Base-by-base conservation (phyloP, 2,888 invertebrate species). In the Caenorhabditis doughertyi region DNA sequence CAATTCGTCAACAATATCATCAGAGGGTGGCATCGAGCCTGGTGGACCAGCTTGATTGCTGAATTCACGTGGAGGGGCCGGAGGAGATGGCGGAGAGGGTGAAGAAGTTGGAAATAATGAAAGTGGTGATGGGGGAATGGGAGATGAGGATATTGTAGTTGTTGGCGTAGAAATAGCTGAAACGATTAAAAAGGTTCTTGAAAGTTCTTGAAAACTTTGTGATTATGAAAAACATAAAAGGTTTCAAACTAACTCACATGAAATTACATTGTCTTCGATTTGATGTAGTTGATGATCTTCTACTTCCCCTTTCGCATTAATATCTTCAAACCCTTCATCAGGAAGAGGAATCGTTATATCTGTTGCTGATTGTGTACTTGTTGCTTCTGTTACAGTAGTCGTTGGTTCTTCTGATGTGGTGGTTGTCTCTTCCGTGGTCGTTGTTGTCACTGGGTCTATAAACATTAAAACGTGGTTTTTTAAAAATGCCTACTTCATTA, bases 1-100 rank as follows among this genome's bases (percentile, higher is more conserved):
- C 51, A 83, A 35, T 23, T 79, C 82, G 56, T 83, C 73, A 47
- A 83, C 82, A 21, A 83, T 79, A 23, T 83, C 73, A 70, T 83
- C 82, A 7, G 79, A 79, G 7, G 82, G 82, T 21, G 82, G 82
- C 60, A 72, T 56, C 7, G 72, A 81, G 25, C 81, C 81, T 4
- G 81, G 81, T 3, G 81, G 81, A 13, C 81, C 81, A 0, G 23
- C 35, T 32, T 49, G 47, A 23, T 23, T 18, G 21, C 49, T 25
- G 23, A 76, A 53, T 68, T 77, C 60, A n/a, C 18, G 55, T 32
- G 77, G 64, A 18, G 79, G 51, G 9, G 64, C 35, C 0, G 62
- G 25, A 25, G 81, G 23, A 8, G 71, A 71, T 16, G 76, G 53
- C 7, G 60, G 27, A n/a, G 55, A 60, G 7, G 79, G 53, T 0